Base-by-base conservation (phyloP, 2,113 vertebrate genomes). In the Henicopernis longicauda region DNA sequence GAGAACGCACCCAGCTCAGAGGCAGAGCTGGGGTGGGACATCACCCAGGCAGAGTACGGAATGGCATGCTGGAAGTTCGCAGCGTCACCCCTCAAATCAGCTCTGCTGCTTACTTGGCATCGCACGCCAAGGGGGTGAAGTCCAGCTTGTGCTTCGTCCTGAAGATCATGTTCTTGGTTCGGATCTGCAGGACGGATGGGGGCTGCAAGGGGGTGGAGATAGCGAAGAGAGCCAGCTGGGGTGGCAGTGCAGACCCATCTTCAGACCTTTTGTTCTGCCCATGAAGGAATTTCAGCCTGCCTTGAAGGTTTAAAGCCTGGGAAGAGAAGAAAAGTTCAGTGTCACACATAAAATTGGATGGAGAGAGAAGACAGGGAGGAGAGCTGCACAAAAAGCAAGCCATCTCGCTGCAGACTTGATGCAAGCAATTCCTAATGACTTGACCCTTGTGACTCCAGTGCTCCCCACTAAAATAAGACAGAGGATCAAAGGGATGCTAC, bases 81-180 rank as follows among this genome's bases (percentile, higher is more conserved):
- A 62, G 81, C 20, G 16, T 16, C 29, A 2, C 36, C 47, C 59
- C 26, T 40, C 50, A 25, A 9, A 61, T 19, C 65, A 69, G 29
- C 74, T 49, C 63, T 65, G 55, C 34, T 29, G 79, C 93, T 26
- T 97, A 98, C 98, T 98, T 98, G 86, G 98, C 97, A 25, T 98
- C 98, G 1, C 98, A 98, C 0, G 97, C 98, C 96, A 98, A 49
- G 4, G 98, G 98, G 3, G 98, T 98, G 91, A 99, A 98, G 95
- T 99, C 98, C 95, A 98, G 98, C 93, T 98, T 98, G 97, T 99
- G 98, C 94, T 98, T 98, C 0, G 98, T 98, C 74, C 98, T 97
- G 95, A 99, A 98, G 96, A 98, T 98, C 97, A 98, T 97, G 95
- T 97, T 98, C 96, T 98, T 98, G 90, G 98, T 98, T 85, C 93